phyloP scores from a whole-genome alignment of 2,113 vertebrate genomes.

The Centropus unirufus region DNA sequence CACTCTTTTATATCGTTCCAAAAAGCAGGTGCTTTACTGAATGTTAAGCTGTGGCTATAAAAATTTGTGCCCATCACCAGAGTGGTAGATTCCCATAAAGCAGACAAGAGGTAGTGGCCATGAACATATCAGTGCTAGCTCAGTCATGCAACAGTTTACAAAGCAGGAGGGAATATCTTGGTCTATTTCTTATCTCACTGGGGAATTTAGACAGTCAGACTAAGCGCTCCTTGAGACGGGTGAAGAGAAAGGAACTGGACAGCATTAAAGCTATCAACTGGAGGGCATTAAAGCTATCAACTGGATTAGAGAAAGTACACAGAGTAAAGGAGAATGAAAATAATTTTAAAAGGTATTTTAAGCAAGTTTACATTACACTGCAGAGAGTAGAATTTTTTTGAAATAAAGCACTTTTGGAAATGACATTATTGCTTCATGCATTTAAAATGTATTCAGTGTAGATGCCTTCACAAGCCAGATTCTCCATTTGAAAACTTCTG shows the following conservation, averaged over 20 bases:
- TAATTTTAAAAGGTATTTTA: background rate
- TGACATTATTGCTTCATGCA: background rate
- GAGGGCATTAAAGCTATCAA: fast-evolving
- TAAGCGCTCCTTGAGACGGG: background rate
- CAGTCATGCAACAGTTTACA: background rate
- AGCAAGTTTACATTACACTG: background rate
- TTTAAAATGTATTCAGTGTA: background rate
- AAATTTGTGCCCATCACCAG: background rate
- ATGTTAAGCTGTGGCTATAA: background rate
- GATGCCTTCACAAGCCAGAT: background rate
- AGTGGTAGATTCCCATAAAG: conserved; percentile 22
- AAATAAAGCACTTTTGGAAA: background rate
- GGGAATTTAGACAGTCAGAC: background rate
- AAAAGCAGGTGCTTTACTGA: background rate
- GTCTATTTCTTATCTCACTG: background rate
- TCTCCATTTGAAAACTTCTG: background rate
- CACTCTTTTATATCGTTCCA: background rate
- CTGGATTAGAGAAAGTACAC: background rate
- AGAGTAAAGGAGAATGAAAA: background rate
- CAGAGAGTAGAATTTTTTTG: background rate
- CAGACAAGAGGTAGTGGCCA: background rate
- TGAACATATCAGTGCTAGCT: background rate
- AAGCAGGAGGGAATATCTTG: background rate
- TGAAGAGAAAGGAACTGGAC: background rate
- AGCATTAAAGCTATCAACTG: background rate